Conservation (phyloP, 2,888 invertebrate genomes). For the Tridacna crocea region DNA sequence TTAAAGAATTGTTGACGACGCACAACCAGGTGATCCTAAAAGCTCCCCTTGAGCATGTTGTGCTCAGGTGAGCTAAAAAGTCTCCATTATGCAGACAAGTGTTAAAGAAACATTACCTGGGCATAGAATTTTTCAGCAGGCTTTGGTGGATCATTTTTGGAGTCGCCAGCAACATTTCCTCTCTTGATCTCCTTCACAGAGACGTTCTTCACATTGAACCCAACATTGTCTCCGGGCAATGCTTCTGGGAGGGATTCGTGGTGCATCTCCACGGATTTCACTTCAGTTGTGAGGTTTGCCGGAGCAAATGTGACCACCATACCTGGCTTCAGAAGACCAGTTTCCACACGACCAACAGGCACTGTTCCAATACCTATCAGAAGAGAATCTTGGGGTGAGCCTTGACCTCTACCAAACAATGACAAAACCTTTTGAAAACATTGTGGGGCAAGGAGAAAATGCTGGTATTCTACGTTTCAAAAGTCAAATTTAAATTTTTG, state of each 20-base stretch:
- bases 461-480: not conserved
- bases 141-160: slow-evolving; percentile 98
- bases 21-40: too few species aligned
- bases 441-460: not conserved
- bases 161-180: slow-evolving; percentile 99
- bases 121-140: slow-evolving; percentile 79
- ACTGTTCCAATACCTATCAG: slow-evolving; percentile 95
- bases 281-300: slow-evolving; percentile 90
- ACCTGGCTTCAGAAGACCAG: slow-evolving; percentile 89
- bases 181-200: slow-evolving; percentile 99
- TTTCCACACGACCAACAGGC: slow-evolving; percentile 99
- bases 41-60: too few species aligned
- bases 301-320: slow-evolving; percentile 98
- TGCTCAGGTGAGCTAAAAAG: too few species aligned
- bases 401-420: not conserved
- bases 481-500: too few species aligned
- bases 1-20: too few species aligned
- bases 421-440: not conserved
- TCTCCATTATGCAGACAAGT: too few species aligned
- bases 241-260: slow-evolving; percentile 98
- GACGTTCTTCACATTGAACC: slow-evolving; percentile 99
- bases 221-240: slow-evolving; percentile 97
- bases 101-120: slow-evolving; percentile 78
- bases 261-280: slow-evolving; percentile 99
- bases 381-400: not conserved